A percentile compares a stretch with the other conserved stretches of the same genome.
phyloP scores from a whole-genome alignment of 2,888 invertebrate species.

The Leptinotarsa haldemani region DNA sequence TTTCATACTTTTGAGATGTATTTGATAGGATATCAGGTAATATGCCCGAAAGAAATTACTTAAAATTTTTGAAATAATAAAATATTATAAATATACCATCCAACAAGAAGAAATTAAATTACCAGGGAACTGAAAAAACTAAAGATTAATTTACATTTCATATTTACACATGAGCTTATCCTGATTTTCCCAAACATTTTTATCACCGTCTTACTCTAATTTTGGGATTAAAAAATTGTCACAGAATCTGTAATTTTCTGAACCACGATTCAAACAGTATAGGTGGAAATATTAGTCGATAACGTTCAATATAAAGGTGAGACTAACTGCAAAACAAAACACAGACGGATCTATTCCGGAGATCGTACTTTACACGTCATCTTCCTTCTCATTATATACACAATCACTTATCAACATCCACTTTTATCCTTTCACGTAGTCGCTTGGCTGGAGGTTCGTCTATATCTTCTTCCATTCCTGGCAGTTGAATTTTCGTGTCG shows the following conservation, averaged over 20 bases:
- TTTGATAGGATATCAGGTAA: no score
- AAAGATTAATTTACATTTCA: neutral
- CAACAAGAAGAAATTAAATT: no score
- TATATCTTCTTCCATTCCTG: slow-evolving; percentile 72
- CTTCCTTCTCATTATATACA: slow-evolving; percentile 41
- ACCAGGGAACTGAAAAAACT: neutral
- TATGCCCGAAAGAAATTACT: no score
- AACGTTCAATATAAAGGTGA: slow-evolving; percentile 42
- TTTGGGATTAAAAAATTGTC: neutral
- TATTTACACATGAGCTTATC: slow-evolving; percentile 6
- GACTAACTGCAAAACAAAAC: slow-evolving; percentile 46
- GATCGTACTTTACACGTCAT: slow-evolving; percentile 45
- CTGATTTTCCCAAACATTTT: slow-evolving; percentile 9
- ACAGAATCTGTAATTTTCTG: slow-evolving; percentile 11
- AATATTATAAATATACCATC: no score
- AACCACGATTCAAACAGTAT: slow-evolving; percentile 19
- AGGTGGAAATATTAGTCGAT: slow-evolving; percentile 43
- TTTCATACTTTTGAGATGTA: no score
- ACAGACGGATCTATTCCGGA: slow-evolving; percentile 40
- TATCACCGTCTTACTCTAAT: neutral
- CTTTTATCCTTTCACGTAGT: slow-evolving; percentile 60
- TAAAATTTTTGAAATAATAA: no score
- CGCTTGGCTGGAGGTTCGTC: slow-evolving; percentile 66
- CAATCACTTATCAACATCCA: slow-evolving; percentile 60
- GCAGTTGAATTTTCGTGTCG: slow-evolving; percentile 81